phyloP scores from a whole-genome alignment of 2,888 invertebrate genomes.

The Achlya flavicornis region DNA sequence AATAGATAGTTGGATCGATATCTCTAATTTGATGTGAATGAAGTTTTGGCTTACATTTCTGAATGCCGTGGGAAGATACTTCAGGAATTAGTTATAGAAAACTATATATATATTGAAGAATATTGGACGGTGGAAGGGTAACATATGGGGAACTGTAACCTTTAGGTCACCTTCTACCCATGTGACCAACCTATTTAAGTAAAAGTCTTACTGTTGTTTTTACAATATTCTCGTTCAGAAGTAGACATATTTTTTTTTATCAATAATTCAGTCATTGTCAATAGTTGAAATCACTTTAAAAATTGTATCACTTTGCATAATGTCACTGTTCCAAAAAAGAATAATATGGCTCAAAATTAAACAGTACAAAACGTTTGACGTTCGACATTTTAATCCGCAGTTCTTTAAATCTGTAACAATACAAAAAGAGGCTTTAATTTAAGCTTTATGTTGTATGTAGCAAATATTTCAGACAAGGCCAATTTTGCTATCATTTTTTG shows the following conservation, averaged over 20 bases:
- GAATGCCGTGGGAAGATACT: neutral
- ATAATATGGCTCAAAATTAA: neutral
- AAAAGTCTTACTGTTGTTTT: too few species aligned
- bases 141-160: too few species aligned
- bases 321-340: neutral
- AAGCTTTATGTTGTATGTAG: neutral
- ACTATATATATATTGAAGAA: neutral
- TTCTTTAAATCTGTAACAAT: neutral
- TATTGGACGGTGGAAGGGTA: neutral
- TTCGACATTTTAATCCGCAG: neutral
- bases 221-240: too few species aligned
- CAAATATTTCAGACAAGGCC: neutral
- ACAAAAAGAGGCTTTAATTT: neutral
- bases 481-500: conserved; percentile 8
- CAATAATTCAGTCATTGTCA: neutral
- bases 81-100: neutral
- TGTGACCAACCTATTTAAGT: too few species aligned
- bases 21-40: neutral
- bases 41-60: neutral
- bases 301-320: neutral
- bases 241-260: neutral
- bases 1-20: conserved; percentile 13
- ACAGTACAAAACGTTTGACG: neutral
- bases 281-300: neutral
- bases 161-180: too few species aligned